Evolutionary conservation across 2,113 vertebrate species (phyloP), one percentile per base, ranked within the genome.

Genomic region (Camelus dromedarius): DNA sequence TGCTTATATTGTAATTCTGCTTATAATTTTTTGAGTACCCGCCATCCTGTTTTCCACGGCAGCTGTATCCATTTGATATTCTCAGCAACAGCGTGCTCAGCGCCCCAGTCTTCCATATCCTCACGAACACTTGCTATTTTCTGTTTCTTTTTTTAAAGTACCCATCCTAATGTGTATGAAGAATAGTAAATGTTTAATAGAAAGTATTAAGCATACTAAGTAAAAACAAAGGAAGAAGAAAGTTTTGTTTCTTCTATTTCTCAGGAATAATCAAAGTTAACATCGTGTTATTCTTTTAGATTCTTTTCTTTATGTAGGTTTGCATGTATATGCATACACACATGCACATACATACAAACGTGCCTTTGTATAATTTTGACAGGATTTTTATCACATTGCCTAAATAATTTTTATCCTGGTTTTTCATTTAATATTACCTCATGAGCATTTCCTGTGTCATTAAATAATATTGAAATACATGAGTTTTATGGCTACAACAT

Each of bases 381-480:
- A 52, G 28, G 60, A 83, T 77, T 52, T 38, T 52, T 12, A 80
- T 48, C 38, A 56, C 67, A 26, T 62, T 89, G 14, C 13, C 84
- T 89, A 42, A 81, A 5, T 82, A 50, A 67, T 87, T 87, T 24
- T 76, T 92, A n/a, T 66, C 67, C 42, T 62, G 20, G 14, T 92
- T 81, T 92, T 91, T 11, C 32, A 77, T 64, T 69, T 89, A 30
- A 80, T 52, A 26, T 69, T 77, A 67, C 3, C 42, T 64, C 75
- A 72, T 62, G 62, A 16, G 14, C n/a, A 46, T 86, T 89, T 83
- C 42, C 35, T 38, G 15, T 77, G 8, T 67, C 62, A 58, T 86
- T 82, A 66, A 86, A 28, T 93, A 48, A 67, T 90, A 82, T 32
- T 67, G 48, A 82, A 56, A 80, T 85, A 52, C 2, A 8, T 81